Percentiles rank a stretch among this genome's conserved stretches.
Conservation (phyloP, 2,888 invertebrate genomes). For the Baronia brevicornis region DNA sequence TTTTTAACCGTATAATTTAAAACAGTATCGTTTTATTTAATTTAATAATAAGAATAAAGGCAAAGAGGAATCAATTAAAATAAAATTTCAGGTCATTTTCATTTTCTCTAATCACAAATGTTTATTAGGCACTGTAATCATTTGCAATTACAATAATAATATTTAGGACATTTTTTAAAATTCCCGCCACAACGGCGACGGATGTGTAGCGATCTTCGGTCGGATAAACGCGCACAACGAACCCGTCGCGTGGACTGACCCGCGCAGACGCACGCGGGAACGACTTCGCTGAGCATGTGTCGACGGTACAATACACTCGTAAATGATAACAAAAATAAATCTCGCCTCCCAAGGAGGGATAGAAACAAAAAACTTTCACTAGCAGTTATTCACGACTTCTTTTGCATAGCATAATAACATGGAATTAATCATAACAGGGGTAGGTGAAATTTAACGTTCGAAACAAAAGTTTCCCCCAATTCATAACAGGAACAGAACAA, state of each 20-base stretch:
- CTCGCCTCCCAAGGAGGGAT: constrained; percentile 51
- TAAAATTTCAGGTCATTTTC: constrained; percentile 2
- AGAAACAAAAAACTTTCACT: constrained; percentile 31
- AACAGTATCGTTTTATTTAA: no score
- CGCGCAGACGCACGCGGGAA: constrained; percentile 45
- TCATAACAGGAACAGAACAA: no score
- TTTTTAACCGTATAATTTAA: no score
- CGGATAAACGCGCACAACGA: constrained; percentile 52
- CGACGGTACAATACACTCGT: constrained; percentile 45
- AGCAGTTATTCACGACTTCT: constrained; percentile 20
- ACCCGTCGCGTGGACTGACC: constrained; percentile 52
- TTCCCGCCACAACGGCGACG: constrained; percentile 10
- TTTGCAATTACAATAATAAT: background rate
- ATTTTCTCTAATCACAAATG: background rate
- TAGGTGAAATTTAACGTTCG: no score
- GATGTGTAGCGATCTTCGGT: constrained; percentile 24
- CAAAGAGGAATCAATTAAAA: background rate
- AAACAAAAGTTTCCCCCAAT: no score
- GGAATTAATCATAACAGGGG: no score
- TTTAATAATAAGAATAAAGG: no score
- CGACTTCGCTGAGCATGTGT: constrained; percentile 41
- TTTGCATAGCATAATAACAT: no score
- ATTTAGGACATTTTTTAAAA: background rate
- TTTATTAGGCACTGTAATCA: background rate
- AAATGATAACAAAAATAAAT: constrained; percentile 68